Evolutionary conservation across 1,140 invertebrate species (phyloP), one percentile per base, ranked within the genome.

Genomic region (Fopius arisanus): DNA sequence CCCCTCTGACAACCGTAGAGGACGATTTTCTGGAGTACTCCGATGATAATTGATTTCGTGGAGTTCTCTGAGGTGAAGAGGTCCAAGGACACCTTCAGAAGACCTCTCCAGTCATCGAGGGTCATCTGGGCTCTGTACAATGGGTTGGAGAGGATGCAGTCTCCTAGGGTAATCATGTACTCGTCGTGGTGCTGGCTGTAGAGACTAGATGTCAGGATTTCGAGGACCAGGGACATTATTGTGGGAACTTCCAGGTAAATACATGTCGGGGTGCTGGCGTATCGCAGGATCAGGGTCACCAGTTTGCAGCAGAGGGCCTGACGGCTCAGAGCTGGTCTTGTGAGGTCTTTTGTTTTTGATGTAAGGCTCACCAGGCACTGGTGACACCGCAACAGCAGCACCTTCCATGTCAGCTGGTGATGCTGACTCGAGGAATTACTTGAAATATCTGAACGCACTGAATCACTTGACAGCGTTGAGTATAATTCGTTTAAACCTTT

Each of bases 1-100:
- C 79, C 78, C 14, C 84, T 74, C 0, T 77, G 65, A 75, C 79
- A 82, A 29, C 82, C 83, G 78, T 81, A 73, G 16, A 77, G 28
- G 9, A 83, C 51, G 28, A 80, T 80, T 43, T 81, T 75, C 67
- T 80, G 75, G 83, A 65, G 3, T 54, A 76, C 21, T 77, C 63
- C 33, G 84, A 73, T 54, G 21, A 80, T 1, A 59, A 75, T 67
- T 9, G 62, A 69, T 26, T 83, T 83, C 28, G 77, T 71, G 0
- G 67, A 29, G 67, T 74, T 16, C 0, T 72, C 12, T n/a, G 21
- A 1, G 23, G 76, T 73, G 54, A 84, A 85, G 2, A 81, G 28
- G 7, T 66, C 65, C 9, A 72, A 16, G 29, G 78, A 81, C 3
- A 76, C 67, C 4, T 37, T 73, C 6, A 84, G 68, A 23, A 86